These are phyloP conservation scores for Chaunax sp. DNA, from an alignment of 2,797 vertebrate genomes.

Conservation along the genomic window DNA sequence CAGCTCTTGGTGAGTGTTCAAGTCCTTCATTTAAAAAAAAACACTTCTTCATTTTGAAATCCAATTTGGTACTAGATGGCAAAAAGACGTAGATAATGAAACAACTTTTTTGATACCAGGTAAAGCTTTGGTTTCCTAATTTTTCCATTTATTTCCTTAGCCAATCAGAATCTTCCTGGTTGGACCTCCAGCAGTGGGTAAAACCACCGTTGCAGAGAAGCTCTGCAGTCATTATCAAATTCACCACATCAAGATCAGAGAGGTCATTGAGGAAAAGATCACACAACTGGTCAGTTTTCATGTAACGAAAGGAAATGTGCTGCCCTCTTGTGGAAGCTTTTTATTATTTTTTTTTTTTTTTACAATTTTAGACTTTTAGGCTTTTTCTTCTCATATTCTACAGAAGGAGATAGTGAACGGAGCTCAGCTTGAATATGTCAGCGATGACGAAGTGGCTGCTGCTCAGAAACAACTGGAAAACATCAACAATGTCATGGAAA, in stretches of 20 bases:
- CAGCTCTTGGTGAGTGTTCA: conserved; percentile 85
- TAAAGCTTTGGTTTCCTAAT: neutral
- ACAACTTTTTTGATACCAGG: neutral
- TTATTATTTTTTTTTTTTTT: no score
- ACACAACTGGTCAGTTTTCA: conserved; percentile 85
- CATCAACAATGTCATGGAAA: conserved; percentile 84
- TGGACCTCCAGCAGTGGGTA: conserved; percentile 92
- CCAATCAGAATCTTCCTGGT: conserved; percentile 89
- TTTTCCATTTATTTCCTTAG: conserved; percentile 69
- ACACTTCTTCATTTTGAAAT: neutral
- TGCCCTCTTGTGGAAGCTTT: conserved; percentile 40
- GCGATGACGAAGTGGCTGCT: conserved; percentile 62
- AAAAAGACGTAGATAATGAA: no score
- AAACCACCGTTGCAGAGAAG: conserved; percentile 86
- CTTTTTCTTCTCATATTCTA: neutral
- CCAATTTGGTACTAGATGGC: no score
- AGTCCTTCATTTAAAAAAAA: neutral
- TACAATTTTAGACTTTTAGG: neutral
- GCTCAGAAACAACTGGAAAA: conserved; percentile 81
- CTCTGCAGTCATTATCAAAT: conserved; percentile 89
- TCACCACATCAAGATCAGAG: conserved; percentile 85
- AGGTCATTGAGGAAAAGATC: conserved; percentile 85
- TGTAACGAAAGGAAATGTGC: neutral
- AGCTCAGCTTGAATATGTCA: conserved; percentile 64
- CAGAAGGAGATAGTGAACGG: conserved; percentile 61